Evolutionary conservation across 2,888 invertebrate genomes (phyloP).

Genomic region (Glyphotaelius pellucidus): DNA sequence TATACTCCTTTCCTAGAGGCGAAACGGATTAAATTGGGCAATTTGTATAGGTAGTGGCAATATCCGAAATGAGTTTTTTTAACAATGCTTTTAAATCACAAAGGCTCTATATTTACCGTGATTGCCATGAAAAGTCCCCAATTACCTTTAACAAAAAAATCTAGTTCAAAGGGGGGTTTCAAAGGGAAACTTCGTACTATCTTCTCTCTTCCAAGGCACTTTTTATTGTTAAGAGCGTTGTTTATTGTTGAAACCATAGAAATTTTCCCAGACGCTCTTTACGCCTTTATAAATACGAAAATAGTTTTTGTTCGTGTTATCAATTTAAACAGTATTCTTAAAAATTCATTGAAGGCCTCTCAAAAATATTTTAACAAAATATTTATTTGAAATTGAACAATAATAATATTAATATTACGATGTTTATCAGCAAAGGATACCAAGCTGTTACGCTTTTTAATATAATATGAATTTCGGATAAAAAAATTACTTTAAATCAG

Average conservation of each 20-base stretch:
- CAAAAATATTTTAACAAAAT: not conserved
- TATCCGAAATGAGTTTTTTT: constrained; percentile 28
- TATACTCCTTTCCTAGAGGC: constrained; percentile 21
- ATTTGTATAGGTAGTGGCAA: constrained; percentile 14
- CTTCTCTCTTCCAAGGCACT: not conserved
- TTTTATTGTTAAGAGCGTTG: not conserved
- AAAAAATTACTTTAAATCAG: too few species aligned
- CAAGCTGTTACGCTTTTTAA: too few species aligned
- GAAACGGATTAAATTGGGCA: constrained; percentile 13
- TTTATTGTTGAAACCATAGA: not conserved
- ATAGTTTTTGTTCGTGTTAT: not conserved
- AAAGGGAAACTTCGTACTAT: not conserved
- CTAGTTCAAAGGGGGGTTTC: not conserved
- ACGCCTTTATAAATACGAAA: not conserved
- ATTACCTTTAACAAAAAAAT: not conserved
- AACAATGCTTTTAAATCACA: not conserved
- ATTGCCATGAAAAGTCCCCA: not conserved
- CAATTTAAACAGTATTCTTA: not conserved
- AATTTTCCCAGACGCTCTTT: not conserved
- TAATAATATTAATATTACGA: too few species aligned
- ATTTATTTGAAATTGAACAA: too few species aligned
- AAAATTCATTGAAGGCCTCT: not conserved
- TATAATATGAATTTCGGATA: too few species aligned
- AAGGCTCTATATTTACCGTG: not conserved
- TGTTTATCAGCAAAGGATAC: too few species aligned